Evolutionary conservation across 92 coral and sea anemone genomes (phyloP), one percentile per base, ranked within the genome.

Genomic region (Galaxea fascicularis): DNA sequence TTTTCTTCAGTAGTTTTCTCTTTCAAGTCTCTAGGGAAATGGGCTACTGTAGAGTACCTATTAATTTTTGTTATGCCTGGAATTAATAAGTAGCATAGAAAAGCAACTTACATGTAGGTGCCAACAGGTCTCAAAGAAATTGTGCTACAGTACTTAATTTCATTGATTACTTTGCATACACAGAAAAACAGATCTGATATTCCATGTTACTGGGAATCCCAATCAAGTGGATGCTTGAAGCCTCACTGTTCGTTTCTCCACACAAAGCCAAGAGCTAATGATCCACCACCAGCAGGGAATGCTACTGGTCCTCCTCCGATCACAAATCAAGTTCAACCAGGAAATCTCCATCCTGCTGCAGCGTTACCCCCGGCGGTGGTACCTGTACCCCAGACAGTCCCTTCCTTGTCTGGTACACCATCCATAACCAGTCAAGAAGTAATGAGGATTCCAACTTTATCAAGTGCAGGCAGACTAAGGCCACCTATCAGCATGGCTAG

Each of bases 201-300:
- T 56, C 89, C 85, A n/a, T 95, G 98, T 82, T 90, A 88, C 89
- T 95, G 86, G 83, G 98, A 95, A 72, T 84, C 88, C 10, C 97
- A 87, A 62, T 88, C 91, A 9, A 74, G 73, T 67, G 98, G 98
- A 45, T 95, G 98, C 67, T 86, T 86, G 15, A 94, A 94, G 74
- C 85, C 88, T 22, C 57, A 76, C 79, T 95, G 98, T 84, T 86
- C 92, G n/a, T 95, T 84, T 82, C 82, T 76, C 41, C 98, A 95
- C 88, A 73, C 76, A 15, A 90, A 94, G 24, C 98, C 98, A 11
- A 91, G 85, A 63, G 80, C 93, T 44, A 70, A 27, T 18, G 82
- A 39, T 0, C 27, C 53, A 8, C 65, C 74, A 25, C 71, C 77
- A 18, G 52, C 79, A 47, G 18, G 20, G 25, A 86, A 41, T 52